phyloP scores from a whole-genome alignment of 2,797 vertebrate species.

The Lepilemur ruficaudatus region DNA sequence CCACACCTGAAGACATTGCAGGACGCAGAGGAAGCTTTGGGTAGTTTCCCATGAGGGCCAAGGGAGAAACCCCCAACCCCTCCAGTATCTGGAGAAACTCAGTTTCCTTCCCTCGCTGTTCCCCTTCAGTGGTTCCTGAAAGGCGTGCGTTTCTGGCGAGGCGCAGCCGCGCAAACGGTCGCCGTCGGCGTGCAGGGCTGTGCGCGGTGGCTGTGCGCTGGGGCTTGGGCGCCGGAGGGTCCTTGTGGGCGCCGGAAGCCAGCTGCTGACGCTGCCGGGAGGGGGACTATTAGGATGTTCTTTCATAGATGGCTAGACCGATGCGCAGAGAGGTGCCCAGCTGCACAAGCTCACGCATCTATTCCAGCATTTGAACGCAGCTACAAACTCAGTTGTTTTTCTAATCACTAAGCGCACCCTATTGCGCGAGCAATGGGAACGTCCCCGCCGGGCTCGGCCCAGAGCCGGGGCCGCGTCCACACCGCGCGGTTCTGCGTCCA shows the following conservation, averaged over 20 bases:
- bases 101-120: not conserved
- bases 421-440: not conserved
- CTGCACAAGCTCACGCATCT: not conserved
- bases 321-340: not conserved
- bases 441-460: not conserved
- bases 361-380: not conserved
- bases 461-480: no score
- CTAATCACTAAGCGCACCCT: not conserved
- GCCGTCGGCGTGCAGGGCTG: not conserved
- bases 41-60: not conserved
- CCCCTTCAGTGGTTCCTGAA: not conserved
- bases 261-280: no score
- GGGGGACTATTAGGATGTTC: not conserved
- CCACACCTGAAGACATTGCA: not conserved
- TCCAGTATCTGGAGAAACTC: not conserved
- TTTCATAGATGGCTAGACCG: not conserved
- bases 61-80: not conserved
- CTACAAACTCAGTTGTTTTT: not conserved
- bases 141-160: not conserved
- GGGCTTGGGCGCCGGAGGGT: not conserved
- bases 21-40: not conserved
- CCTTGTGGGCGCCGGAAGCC: not conserved
- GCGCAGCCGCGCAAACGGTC: not conserved
- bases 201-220: not conserved
- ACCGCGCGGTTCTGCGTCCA: not conserved